phyloP scores from a whole-genome alignment of 2,888 invertebrate species.

The Sarcophaga caerulescens region DNA sequence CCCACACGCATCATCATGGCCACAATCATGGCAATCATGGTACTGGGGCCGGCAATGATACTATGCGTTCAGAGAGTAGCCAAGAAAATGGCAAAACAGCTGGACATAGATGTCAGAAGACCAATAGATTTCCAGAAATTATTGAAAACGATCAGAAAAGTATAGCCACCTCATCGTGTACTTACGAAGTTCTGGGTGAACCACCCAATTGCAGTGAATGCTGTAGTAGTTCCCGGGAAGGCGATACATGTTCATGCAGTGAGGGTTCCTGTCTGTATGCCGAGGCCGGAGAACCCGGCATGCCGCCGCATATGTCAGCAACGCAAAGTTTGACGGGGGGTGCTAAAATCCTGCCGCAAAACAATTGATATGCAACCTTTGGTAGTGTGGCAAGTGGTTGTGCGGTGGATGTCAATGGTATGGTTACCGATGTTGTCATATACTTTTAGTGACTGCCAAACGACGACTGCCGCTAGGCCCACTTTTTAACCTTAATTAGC shows the following conservation, averaged over 20 bases:
- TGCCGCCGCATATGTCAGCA: conserved; percentile 61
- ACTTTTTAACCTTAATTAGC: conserved; percentile 3
- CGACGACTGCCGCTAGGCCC: background rate
- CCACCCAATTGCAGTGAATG: conserved; percentile 81
- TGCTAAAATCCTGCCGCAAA: conserved; percentile 62
- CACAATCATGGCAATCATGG: conserved; percentile 69
- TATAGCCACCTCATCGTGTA: conserved; percentile 69
- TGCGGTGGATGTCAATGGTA: conserved; percentile 33
- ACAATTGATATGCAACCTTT: conserved; percentile 71
- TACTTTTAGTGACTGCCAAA: conserved; percentile 68
- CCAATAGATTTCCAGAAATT: conserved; percentile 73
- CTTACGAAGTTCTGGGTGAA: conserved; percentile 73
- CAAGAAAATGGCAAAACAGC: conserved; percentile 75
- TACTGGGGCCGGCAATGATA: conserved; percentile 70
- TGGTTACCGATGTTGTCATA: conserved; percentile 70
- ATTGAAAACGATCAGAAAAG: conserved; percentile 71
- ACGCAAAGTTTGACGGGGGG: conserved; percentile 44
- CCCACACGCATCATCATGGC: conserved; percentile 60
- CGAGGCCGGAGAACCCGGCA: conserved; percentile 82
- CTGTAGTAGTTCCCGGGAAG: conserved; percentile 82
- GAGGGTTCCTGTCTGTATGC: conserved; percentile 85
- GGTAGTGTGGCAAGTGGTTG: conserved; percentile 52
- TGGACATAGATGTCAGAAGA: conserved; percentile 70
- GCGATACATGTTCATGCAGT: conserved; percentile 85
- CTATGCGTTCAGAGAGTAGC: conserved; percentile 77